phyloP scores from a whole-genome alignment of 2,113 vertebrate genomes.

The Pseudorasbora parva region DNA sequence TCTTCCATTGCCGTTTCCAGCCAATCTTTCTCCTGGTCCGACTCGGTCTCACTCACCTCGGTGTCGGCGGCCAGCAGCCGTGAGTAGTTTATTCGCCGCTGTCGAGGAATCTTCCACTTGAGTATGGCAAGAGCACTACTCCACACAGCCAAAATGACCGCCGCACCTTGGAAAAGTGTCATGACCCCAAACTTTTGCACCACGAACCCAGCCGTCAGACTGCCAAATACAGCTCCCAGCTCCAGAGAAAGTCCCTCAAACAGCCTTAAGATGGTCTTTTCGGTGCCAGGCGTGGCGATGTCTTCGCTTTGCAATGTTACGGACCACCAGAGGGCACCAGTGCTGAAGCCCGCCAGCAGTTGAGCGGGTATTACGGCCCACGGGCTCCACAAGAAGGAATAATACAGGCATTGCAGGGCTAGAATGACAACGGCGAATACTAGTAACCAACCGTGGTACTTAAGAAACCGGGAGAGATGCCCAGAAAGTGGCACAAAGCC shows the following conservation, averaged over 20 bases:
- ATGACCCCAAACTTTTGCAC: conserved; percentile 69
- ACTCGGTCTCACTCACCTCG: conserved; percentile 84
- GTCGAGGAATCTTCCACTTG: conserved; percentile 78
- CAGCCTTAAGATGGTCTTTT: conserved; percentile 75
- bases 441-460: conserved; percentile 63
- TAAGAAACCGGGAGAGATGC: conserved; percentile 70
- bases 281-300: conserved; percentile 75
- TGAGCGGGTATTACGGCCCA: conserved; percentile 83
- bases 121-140: conserved; percentile 73
- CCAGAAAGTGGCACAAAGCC: conserved; percentile 67
- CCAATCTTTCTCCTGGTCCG: conserved; percentile 86
- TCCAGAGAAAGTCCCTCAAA: conserved; percentile 71
- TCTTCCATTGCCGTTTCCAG: conserved; percentile 85
- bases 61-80: conserved; percentile 80
- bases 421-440: conserved; percentile 70
- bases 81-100: conserved; percentile 86
- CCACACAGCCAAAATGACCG: conserved; percentile 75
- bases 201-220: conserved; percentile 79
- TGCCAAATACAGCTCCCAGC: conserved; percentile 79
- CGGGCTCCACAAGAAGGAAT: conserved; percentile 81
- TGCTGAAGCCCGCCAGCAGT: conserved; percentile 76
- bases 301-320: conserved; percentile 73
- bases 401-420: conserved; percentile 81
- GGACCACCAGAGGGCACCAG: conserved; percentile 82
- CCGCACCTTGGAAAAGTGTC: conserved; percentile 73